Evolutionary conservation across 2,797 vertebrate genomes (phyloP).

Genomic region (Epinephelus coioides): DNA sequence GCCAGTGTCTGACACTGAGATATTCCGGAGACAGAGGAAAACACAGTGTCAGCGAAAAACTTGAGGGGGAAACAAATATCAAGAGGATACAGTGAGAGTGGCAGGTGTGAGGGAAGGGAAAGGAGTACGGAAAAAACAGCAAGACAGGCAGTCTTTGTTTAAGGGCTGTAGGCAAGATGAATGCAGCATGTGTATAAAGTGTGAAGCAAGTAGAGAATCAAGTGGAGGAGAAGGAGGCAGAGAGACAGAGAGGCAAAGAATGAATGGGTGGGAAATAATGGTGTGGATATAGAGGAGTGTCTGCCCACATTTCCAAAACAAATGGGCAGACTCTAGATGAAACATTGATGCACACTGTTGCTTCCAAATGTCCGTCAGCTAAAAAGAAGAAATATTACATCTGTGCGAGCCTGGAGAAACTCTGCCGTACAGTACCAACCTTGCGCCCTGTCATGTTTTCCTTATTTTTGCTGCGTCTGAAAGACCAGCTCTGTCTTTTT

Average conservation of each 20-base stretch:
- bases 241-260: constrained; percentile 27
- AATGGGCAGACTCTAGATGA: constrained; percentile 49
- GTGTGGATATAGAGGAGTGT: constrained; percentile 65
- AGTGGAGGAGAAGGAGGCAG: constrained; percentile 25
- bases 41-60: constrained; percentile 52
- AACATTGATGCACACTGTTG: constrained; percentile 40
- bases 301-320: constrained; percentile 67
- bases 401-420: constrained; percentile 17
- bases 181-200: constrained; percentile 56
- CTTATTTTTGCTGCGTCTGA: constrained; percentile 50
- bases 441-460: constrained; percentile 39
- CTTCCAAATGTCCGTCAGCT: constrained; percentile 58
- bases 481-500: constrained; percentile 40
- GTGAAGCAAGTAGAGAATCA: constrained; percentile 50
- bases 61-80: constrained; percentile 58
- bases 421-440: neutral
- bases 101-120: constrained; percentile 59
- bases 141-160: constrained; percentile 61
- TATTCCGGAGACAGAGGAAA: constrained; percentile 42
- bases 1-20: constrained; percentile 36
- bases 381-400: constrained; percentile 59
- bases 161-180: constrained; percentile 61
- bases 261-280: constrained; percentile 52
- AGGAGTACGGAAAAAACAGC: constrained; percentile 38
- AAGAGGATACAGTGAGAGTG: constrained; percentile 59